Percentiles rank a stretch among this genome's conserved stretches.
These are phyloP conservation scores for Acleris holmiana DNA, from an alignment of 2,888 invertebrate species.

Conservation along the genomic window DNA sequence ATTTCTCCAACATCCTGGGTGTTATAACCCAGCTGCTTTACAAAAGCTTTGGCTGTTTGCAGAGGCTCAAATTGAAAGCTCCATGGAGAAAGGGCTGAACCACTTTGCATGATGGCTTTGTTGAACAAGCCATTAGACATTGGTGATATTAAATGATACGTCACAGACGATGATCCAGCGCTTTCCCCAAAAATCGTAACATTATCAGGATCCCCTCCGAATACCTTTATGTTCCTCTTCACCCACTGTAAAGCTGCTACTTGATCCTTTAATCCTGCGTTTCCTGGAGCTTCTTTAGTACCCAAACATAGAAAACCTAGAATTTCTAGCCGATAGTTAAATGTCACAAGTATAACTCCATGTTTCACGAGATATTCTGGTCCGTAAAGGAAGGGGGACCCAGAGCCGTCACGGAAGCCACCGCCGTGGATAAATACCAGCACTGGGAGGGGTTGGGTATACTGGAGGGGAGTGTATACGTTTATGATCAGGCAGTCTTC, in stretches of 20 bases:
- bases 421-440: constrained; percentile 79
- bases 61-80: constrained; percentile 69
- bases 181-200: constrained; percentile 76
- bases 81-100: constrained; percentile 73
- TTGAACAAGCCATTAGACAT: constrained; percentile 70
- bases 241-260: constrained; percentile 71
- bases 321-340: constrained; percentile 74
- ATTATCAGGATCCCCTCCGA: constrained; percentile 72
- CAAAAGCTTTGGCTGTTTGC: constrained; percentile 59
- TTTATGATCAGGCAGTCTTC: constrained; percentile 74
- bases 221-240: constrained; percentile 61
- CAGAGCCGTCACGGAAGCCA: constrained; percentile 72
- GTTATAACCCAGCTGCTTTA: constrained; percentile 58
- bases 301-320: constrained; percentile 73
- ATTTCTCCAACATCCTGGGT: constrained; percentile 61
- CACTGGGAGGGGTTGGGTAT: constrained; percentile 55
- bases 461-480: constrained; percentile 62
- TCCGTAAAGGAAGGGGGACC: constrained; percentile 68
- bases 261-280: constrained; percentile 75
- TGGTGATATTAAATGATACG: constrained; percentile 69
- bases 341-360: constrained; percentile 67
- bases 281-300: constrained; percentile 73
- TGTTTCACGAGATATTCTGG: constrained; percentile 66
- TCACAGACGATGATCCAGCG: constrained; percentile 72
- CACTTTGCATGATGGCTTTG: constrained; percentile 74